phyloP scores from a whole-genome alignment of 2,888 invertebrate species.

The Eupithecia dodoneata region DNA sequence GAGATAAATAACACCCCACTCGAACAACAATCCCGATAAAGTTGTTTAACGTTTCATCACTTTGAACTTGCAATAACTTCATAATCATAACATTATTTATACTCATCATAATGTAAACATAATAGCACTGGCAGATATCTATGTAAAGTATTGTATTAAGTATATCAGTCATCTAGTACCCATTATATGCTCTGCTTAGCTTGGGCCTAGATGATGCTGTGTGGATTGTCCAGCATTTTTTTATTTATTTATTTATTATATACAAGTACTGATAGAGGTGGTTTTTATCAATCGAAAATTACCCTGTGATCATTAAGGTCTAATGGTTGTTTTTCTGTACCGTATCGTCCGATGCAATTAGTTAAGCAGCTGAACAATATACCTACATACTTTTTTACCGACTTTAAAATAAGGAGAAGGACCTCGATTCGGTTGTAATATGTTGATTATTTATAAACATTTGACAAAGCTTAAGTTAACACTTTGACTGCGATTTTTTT shows the following conservation, averaged over 20 bases:
- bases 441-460: background rate
- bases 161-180: too few species aligned
- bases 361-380: background rate
- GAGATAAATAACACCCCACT: constrained; percentile 42
- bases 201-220: too few species aligned
- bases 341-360: background rate
- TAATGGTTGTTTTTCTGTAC: background rate
- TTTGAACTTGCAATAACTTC: constrained; percentile 28
- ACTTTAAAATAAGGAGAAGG: background rate
- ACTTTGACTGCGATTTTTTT: too few species aligned
- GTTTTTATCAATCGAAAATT: background rate
- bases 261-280: background rate
- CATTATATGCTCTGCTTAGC: too few species aligned
- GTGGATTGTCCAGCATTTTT: too few species aligned
- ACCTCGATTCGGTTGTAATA: background rate
- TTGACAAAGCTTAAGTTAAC: background rate
- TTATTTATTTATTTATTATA: too few species aligned
- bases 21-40: constrained; percentile 43
- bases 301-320: background rate
- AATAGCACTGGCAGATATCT: background rate
- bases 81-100: background rate
- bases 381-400: background rate
- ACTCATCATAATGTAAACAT: constrained; percentile 1
- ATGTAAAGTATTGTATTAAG: too few species aligned
- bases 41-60: constrained; percentile 55